A percentile compares a stretch with the other conserved stretches of the same genome.
phyloP scores from a whole-genome alignment of 2,797 vertebrate species.

The Varecia variegata region DNA sequence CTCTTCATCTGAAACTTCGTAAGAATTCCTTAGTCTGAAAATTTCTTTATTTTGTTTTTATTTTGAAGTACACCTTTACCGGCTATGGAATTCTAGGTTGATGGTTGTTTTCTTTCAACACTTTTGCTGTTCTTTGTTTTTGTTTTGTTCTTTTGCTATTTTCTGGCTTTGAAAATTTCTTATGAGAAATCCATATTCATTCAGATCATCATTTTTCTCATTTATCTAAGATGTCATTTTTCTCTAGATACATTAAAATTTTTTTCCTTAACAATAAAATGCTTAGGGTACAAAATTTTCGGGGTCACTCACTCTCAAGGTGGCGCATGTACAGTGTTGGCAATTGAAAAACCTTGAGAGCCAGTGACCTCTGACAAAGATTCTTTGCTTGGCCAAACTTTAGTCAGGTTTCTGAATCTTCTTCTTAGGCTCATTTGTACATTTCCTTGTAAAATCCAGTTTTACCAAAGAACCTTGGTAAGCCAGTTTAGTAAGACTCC shows the following conservation, averaged over 20 bases:
- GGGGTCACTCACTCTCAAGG: background rate
- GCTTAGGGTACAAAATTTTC: background rate
- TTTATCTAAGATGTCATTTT: background rate
- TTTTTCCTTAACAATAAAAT: background rate
- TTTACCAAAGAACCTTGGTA: background rate
- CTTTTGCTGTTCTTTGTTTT: too few relatives aligned
- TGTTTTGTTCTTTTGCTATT: background rate
- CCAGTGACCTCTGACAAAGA: background rate
- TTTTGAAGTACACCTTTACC: background rate
- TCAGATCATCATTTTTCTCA: background rate
- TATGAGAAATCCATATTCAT: slow-evolving; percentile 17
- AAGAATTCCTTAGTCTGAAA: background rate
- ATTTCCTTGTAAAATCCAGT: background rate
- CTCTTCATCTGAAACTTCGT: background rate
- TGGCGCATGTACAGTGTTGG: background rate
- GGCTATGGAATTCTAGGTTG: background rate
- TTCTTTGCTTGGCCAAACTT: background rate
- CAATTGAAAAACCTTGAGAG: background rate
- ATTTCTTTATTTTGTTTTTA: background rate
- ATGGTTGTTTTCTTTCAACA: background rate
- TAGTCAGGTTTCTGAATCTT: background rate
- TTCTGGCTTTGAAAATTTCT: background rate
- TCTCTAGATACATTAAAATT: background rate
- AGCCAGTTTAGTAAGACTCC: background rate
- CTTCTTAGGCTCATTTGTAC: background rate